Conservation (phyloP, 2,888 invertebrate genomes). For the Unio pictorum region DNA sequence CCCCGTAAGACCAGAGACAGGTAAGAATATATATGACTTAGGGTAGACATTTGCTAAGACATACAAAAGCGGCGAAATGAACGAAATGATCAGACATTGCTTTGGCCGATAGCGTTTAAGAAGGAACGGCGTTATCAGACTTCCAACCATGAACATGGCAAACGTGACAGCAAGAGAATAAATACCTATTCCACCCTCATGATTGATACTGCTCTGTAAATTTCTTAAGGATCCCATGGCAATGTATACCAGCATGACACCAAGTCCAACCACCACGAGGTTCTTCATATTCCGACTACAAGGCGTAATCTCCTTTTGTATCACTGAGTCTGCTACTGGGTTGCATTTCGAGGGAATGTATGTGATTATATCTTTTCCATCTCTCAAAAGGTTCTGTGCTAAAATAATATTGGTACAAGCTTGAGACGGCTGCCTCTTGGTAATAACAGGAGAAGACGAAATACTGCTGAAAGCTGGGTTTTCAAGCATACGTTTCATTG, state of each 20-base stretch:
- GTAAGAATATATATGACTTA: slow-evolving; percentile 57
- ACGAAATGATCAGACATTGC: slow-evolving; percentile 40
- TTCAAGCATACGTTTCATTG: no score
- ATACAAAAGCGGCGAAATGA: slow-evolving; percentile 55
- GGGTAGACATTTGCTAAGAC: slow-evolving; percentile 62
- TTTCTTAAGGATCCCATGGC: slow-evolving; percentile 63
- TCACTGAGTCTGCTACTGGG: no score
- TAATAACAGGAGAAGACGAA: no score
- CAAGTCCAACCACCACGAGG: slow-evolving; percentile 56
- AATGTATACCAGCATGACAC: slow-evolving; percentile 57
- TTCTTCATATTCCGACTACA: slow-evolving; percentile 55
- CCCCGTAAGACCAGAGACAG: slow-evolving; percentile 58
- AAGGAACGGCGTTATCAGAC: slow-evolving; percentile 63
- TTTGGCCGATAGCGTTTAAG: slow-evolving; percentile 62
- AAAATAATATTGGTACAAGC: no score
- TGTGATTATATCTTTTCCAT: no score
- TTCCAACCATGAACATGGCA: slow-evolving; percentile 60
- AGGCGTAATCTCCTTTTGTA: no score
- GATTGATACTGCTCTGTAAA: slow-evolving; percentile 67
- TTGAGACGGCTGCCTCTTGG: no score
- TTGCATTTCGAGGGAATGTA: no score
- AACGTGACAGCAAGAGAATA: slow-evolving; percentile 58
- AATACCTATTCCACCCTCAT: slow-evolving; percentile 62
- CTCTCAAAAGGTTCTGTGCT: no score
- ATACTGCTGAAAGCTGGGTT: no score